phyloP scores from a whole-genome alignment of 2,797 vertebrate genomes.

The Harpagifer antarcticus region DNA sequence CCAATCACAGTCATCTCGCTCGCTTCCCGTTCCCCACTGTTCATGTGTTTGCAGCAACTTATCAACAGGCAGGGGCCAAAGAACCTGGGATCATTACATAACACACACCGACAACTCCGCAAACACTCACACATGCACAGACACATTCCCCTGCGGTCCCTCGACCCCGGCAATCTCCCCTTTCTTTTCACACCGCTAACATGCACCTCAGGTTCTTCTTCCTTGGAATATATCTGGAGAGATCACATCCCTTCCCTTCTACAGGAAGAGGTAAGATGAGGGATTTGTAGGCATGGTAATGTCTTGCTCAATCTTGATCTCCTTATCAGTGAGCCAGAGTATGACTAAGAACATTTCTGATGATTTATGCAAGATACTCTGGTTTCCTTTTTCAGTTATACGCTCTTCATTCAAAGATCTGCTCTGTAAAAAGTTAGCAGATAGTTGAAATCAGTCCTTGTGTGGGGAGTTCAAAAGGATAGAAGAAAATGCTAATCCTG shows the following conservation, averaged over 20 bases:
- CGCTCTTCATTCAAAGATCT: conserved; percentile 40
- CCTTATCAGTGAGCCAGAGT: conserved; percentile 63
- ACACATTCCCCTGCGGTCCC: conserved; percentile 57
- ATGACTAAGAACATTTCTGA: conserved; percentile 65
- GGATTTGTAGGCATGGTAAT: conserved; percentile 47
- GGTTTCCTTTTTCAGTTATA: conserved; percentile 64
- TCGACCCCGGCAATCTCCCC: conserved; percentile 32
- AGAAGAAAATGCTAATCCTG: conserved; percentile 54
- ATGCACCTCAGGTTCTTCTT: conserved; percentile 53
- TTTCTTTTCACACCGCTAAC: conserved; percentile 26
- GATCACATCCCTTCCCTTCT: conserved; percentile 54
- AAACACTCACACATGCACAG: conserved; percentile 54
- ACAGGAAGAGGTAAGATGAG: conserved; percentile 30
- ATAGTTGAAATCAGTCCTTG: conserved; percentile 31
- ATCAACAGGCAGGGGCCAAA: conserved; percentile 86
- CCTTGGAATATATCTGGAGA: conserved; percentile 56
- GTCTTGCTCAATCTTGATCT: conserved; percentile 70
- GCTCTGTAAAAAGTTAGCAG: conserved; percentile 33
- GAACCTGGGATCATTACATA: conserved; percentile 81
- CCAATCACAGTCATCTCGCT: conserved; percentile 89
- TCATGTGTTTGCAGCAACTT: conserved; percentile 83
- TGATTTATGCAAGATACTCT: conserved; percentile 75
- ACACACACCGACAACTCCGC: conserved; percentile 61
- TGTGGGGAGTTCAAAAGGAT: conserved; percentile 52
- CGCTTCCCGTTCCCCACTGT: conserved; percentile 77